Base-by-base conservation (phyloP, 2,888 invertebrate genomes). In the Pammene fasciana region DNA sequence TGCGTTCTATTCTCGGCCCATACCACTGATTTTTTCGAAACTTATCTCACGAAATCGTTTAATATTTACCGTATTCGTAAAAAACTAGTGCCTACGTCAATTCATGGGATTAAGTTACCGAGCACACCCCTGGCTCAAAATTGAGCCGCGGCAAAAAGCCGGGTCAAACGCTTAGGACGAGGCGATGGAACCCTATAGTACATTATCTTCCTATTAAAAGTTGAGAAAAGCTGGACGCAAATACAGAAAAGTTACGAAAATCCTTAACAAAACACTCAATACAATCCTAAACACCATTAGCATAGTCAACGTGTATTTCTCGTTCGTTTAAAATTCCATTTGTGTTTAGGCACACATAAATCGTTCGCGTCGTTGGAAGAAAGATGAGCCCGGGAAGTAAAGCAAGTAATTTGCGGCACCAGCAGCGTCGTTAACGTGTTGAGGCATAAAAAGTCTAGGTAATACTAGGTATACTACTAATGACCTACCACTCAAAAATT, bases 241-340 rank as follows among this genome's bases (percentile, higher is more conserved):
- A 5, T 9, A 38, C 9, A 38, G 38, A 38, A 38, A 38, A 38
- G 38, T 9, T 38, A 38, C 38, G 9, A 38, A 50, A 18, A n/a
- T n/a, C 13, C 4, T 7, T 26, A 18, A 18, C 11, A 41, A 41
- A 50, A 50, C 10, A 38, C 18, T 48, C 57, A 66, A 41, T 66
- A 26, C 36, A 41, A 57, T 26, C 11, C 65, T 10, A 52, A 67
- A 52, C 8, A 18, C 11, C 18, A 55, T 64, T 18, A 48, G 18
- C 56, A 9, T 16, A 54, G 45, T 26, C 43, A 26, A 26, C 36
- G 54, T 45, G 38, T 61, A 61, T 67, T 26, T 55, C 55, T 55
- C 18, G 46, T 61, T 62, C 54, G 70, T 70, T 70, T 65, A 60
- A 65, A 70, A 70, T 59, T 65, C 65, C 54, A 70, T 70, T 70